phyloP scores from a whole-genome alignment of 2,113 vertebrate species.

The Ceuthmochares aereus region DNA sequence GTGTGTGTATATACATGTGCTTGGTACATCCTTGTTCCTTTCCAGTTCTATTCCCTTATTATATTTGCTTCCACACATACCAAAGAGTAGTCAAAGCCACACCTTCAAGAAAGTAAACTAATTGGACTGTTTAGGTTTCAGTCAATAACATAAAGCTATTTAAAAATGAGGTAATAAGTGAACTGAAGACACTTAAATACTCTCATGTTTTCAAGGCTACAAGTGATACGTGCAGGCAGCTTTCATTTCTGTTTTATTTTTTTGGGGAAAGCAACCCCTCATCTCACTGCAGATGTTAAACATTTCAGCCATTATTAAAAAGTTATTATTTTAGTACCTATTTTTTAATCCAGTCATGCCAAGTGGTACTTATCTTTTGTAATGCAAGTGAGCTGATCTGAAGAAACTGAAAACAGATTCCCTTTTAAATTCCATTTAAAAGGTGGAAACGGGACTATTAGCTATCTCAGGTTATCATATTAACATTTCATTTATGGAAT shows the following conservation, averaged over 20 bases:
- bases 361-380: constrained; percentile 73
- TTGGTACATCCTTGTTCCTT: not conserved
- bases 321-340: constrained; percentile 73
- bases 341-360: constrained; percentile 64
- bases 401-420: constrained; percentile 66
- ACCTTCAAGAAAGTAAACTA: constrained; percentile 3
- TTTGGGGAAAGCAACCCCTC: constrained; percentile 2
- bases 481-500: constrained; percentile 58
- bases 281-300: constrained; percentile 33
- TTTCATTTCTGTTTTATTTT: not conserved
- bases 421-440: constrained; percentile 61
- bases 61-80: not conserved
- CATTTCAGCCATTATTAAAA: constrained; percentile 35
- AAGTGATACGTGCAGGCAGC: not conserved
- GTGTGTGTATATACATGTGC: not conserved
- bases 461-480: constrained; percentile 59
- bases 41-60: not conserved
- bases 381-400: constrained; percentile 62
- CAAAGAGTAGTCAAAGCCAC: not conserved
- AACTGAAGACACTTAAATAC: not conserved
- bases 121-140: not conserved
- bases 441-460: constrained; percentile 43
- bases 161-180: constrained; percentile 39
- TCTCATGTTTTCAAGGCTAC: constrained; percentile 6
- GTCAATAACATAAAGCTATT: not conserved